Evolutionary conservation across 2,888 invertebrate genomes (phyloP).

Genomic region (Idaea dimidiata): DNA sequence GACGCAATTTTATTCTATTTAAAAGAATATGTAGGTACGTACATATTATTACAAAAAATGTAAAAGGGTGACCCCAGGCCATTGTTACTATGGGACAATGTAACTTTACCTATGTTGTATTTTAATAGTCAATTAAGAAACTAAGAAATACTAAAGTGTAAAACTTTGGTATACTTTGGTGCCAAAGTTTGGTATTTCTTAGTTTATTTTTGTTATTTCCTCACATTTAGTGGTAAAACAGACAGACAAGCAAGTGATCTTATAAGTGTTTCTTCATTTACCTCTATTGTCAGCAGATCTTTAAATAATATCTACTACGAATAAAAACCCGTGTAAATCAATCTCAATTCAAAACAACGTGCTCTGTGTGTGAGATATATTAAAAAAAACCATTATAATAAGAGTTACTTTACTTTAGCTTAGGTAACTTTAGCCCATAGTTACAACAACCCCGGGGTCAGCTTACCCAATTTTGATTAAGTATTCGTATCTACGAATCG

Average conservation of each 20-base stretch:
- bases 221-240: too few relatives aligned
- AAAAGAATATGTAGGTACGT: not conserved
- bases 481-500: slow-evolving; percentile 15
- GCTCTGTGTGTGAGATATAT: not conserved
- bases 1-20: not conserved
- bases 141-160: too few relatives aligned
- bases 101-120: too few relatives aligned
- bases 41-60: not conserved
- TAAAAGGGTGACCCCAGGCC: not conserved
- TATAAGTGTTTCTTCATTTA: too few relatives aligned
- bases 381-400: not conserved
- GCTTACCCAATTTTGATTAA: not conserved
- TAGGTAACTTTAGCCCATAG: not conserved
- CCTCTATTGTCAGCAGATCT: too few relatives aligned
- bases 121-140: too few relatives aligned
- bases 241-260: too few relatives aligned
- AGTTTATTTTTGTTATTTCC: too few relatives aligned
- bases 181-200: too few relatives aligned
- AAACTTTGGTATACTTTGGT: too few relatives aligned
- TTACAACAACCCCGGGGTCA: not conserved
- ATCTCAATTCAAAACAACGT: not conserved
- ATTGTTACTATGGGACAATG: not conserved
- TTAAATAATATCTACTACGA: too few relatives aligned
- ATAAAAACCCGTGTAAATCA: not conserved
- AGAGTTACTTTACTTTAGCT: not conserved